A percentile compares a stretch with the other conserved stretches of the same genome.
Conservation (phyloP, 2,888 invertebrate genomes). For the Agrochola lychnidis region DNA sequence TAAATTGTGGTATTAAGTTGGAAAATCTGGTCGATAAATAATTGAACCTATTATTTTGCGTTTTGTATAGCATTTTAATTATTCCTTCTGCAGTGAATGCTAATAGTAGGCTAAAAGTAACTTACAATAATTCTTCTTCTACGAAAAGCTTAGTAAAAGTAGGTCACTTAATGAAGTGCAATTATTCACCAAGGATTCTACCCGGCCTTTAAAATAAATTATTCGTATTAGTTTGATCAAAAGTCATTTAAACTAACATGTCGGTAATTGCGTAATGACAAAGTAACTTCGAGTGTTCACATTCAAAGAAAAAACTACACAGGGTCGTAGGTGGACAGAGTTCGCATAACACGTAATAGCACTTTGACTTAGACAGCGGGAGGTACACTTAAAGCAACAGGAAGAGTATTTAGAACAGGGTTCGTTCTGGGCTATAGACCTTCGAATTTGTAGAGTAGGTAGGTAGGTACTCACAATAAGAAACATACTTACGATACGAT, state of each 20-base stretch:
- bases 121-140: not conserved
- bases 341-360: constrained; percentile 14
- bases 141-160: constrained; percentile 1
- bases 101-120: not conserved
- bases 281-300: not conserved
- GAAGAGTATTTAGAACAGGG: not conserved
- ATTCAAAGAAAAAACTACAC: not conserved
- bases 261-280: not conserved
- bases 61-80: not conserved
- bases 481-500: not conserved
- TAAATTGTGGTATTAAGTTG: not conserved
- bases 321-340: not conserved
- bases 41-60: not conserved
- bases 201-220: too few relatives aligned
- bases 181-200: not conserved
- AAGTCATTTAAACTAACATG: not conserved
- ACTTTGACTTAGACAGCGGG: constrained; percentile 38
- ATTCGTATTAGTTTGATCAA: too few relatives aligned
- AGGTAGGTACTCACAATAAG: not conserved
- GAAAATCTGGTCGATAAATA: not conserved
- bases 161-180: not conserved
- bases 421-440: not conserved
- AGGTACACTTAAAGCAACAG: constrained; percentile 27
- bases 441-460: constrained; percentile 1
- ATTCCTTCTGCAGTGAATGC: not conserved